Base-by-base conservation (phyloP, 2,797 vertebrate species). In the Mionectes olivaceus region DNA sequence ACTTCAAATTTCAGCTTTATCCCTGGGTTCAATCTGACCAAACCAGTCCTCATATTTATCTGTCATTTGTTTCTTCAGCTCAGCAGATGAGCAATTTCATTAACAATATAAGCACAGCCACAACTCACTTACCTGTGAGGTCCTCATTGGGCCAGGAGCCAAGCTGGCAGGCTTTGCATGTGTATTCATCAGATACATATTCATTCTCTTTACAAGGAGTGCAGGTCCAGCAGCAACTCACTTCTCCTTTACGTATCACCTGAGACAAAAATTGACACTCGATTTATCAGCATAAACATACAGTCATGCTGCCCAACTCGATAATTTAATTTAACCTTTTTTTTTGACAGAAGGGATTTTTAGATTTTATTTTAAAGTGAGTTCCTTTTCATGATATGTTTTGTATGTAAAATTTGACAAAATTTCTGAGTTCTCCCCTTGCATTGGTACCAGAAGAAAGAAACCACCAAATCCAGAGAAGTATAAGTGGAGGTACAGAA, bases 241-340 rank as follows among this genome's bases (percentile, higher is more conserved):
- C 99, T 97, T 99, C 99, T 37, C 99, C 99, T 97, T 99, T 99
- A 93, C 99, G 99, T 92, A 99, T 99, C 64, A 99, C 99, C 99
- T 99, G 85, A 83, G 15, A 68, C 7, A 83, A 93, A 95, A 93
- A 64, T 41, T 37, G 28, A 81, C 43, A 70, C 46, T 79, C 44
- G 4, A 5, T 73, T 89, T 60, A 89, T 21, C 25, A 63, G 4
- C 15, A 47, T 21, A 64, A 56, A 30, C 3, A 0, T 9, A 35
- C 10, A 75, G 67, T 59, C 12, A 7, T 21, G 28, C 19, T 77
- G 12, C 3, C 6, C 4, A 5, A 30, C 4, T 27, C 59, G 4
- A 5, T 59, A 56, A 39, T 53, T 77, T 50, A 24, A 4, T 21
- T 61, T 8, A 35, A 23, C 41, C 0, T 0, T 22, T 47, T 32